Percentiles rank a stretch among this genome's conserved stretches.
Conservation (phyloP, 2,113 vertebrate species). For the Morone chrysops region DNA sequence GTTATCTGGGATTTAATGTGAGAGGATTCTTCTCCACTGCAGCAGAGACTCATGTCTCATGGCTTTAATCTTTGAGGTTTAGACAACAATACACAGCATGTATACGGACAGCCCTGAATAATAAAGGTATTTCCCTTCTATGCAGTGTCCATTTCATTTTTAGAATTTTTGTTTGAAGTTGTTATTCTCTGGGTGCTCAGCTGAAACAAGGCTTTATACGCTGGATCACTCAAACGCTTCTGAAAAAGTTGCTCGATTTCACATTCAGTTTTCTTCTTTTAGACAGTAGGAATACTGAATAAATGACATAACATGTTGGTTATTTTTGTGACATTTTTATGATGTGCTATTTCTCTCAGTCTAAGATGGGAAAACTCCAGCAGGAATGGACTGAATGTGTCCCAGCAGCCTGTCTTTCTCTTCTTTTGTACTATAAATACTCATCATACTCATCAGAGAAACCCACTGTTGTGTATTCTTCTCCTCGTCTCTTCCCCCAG, state of each 20-base stretch:
- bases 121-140: constrained; percentile 34
- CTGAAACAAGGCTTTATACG: not conserved
- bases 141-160: constrained; percentile 17
- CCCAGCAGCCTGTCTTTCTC: constrained; percentile 15
- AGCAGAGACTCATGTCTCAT: not conserved
- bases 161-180: constrained; percentile 8
- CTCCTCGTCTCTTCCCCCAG: constrained; percentile 19
- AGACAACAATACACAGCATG: constrained; percentile 14
- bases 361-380: constrained; percentile 19
- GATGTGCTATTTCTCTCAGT: not conserved
- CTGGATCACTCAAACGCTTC: not conserved
- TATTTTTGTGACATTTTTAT: constrained; percentile 10
- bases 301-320: not conserved
- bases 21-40: constrained; percentile 8
- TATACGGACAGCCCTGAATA: constrained; percentile 18
- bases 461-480: constrained; percentile 26
- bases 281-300: not conserved
- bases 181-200: not conserved
- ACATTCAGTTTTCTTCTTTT: not conserved
- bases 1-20: not conserved
- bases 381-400: not conserved
- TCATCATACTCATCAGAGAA: constrained; percentile 8
- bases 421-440: constrained; percentile 54
- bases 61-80: constrained; percentile 14
- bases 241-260: not conserved